Conservation (phyloP, 2,797 vertebrate species). For the Anabas testudineus region DNA sequence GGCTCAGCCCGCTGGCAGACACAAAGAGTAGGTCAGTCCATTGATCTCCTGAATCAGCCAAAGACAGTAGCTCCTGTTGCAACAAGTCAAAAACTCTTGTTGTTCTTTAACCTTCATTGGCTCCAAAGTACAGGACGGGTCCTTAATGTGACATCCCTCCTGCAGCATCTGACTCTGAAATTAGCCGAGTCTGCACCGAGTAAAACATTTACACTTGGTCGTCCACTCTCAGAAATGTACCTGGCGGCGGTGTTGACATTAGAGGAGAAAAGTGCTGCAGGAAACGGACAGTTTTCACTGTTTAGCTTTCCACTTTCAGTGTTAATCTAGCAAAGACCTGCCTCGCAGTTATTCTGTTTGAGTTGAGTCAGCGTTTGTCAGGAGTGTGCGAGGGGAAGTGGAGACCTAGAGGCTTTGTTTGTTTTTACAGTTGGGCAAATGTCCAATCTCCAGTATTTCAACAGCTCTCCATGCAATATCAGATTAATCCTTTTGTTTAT, state of each 20-base stretch:
- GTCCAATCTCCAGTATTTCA: not conserved
- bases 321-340: constrained; percentile 33
- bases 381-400: constrained; percentile 26
- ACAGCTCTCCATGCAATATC: not conserved
- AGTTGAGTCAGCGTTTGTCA: constrained; percentile 53
- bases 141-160: constrained; percentile 11
- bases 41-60: constrained; percentile 6
- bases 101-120: not conserved
- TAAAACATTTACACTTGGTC: constrained; percentile 17
- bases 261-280: constrained; percentile 20
- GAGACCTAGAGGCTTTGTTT: constrained; percentile 32
- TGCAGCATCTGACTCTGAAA: constrained; percentile 18
- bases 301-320: constrained; percentile 32
- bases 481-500: not conserved
- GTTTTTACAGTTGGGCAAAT: constrained; percentile 44
- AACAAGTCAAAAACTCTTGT: constrained; percentile 2
- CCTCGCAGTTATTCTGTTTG: constrained; percentile 25
- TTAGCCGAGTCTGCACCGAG: constrained; percentile 30
- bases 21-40: constrained; percentile 16
- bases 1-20: not conserved
- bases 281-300: constrained; percentile 3
- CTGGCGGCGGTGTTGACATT: not conserved
- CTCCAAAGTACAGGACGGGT: constrained; percentile 18
- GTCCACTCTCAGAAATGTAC: constrained; percentile 6
- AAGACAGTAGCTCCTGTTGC: constrained; percentile 6